These are phyloP conservation scores for Drosophila buzzatii DNA, from an alignment of 2,888 invertebrate genomes.

Conservation along the genomic window DNA sequence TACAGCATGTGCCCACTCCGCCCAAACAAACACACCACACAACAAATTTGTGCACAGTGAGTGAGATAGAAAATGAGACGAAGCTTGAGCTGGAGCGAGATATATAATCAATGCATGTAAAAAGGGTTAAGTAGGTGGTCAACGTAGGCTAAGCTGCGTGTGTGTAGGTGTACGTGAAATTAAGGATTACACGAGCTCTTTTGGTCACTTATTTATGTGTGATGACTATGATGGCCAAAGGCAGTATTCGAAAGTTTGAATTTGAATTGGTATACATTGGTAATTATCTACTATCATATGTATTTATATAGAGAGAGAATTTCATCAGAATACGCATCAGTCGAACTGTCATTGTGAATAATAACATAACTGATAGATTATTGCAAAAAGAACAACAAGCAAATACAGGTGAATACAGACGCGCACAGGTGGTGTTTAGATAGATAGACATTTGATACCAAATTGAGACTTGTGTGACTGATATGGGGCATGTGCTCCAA, in stretches of 20 bases:
- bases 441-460: neutral
- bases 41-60: slow-evolving; percentile 4
- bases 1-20: neutral
- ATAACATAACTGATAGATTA: neutral
- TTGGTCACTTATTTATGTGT: neutral
- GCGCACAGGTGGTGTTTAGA: neutral
- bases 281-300: neutral
- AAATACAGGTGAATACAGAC: neutral
- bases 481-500: neutral
- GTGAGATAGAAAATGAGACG: neutral
- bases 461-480: neutral
- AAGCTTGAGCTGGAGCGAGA: neutral
- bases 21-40: slow-evolving; percentile 22
- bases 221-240: neutral
- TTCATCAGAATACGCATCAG: slow-evolving; percentile 10
- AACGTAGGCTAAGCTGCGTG: slow-evolving; percentile 34
- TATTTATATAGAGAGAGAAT: too few species aligned
- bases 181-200: slow-evolving; percentile 43
- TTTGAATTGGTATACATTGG: neutral
- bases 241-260: neutral
- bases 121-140: slow-evolving; percentile 60
- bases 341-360: neutral
- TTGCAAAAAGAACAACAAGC: neutral
- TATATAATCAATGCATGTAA: slow-evolving; percentile 26
- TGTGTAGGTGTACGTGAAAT: slow-evolving; percentile 36